Conservation (phyloP, 64 coral and sea anemone species). For the Montipora efflorescens region DNA sequence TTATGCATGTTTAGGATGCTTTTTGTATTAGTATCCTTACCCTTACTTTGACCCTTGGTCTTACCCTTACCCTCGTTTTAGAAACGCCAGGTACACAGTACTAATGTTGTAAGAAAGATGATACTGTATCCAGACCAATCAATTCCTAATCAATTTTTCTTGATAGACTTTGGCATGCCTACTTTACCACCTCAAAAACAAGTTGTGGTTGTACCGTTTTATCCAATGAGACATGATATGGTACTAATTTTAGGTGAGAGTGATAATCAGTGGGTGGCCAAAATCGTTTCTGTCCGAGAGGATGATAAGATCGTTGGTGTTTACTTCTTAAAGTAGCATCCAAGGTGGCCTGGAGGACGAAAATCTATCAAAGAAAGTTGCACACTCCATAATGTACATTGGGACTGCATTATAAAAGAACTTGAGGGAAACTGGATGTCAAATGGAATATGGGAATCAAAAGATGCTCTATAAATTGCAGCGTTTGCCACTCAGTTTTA, state of each 20-base stretch:
- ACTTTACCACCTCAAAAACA: constrained; percentile 63
- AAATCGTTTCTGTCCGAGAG: constrained; percentile 55
- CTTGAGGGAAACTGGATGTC: constrained; percentile 69
- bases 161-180: constrained; percentile 72
- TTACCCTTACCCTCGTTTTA: too few relatives aligned
- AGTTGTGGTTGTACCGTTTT: constrained; percentile 69
- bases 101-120: constrained; percentile 67
- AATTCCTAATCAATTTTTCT: constrained; percentile 37
- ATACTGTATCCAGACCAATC: constrained; percentile 66
- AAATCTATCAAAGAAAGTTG: constrained; percentile 73
- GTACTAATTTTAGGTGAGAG: constrained; percentile 12
- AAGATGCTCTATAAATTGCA: constrained; percentile 28
- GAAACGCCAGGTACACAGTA: background rate
- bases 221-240: constrained; percentile 42
- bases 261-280: constrained; percentile 67
- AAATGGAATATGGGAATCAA: constrained; percentile 70
- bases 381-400: constrained; percentile 67
- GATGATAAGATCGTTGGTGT: constrained; percentile 71
- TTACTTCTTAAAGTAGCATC: constrained; percentile 79
- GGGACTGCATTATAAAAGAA: constrained; percentile 60
- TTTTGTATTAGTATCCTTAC: too few relatives aligned
- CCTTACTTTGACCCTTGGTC: too few relatives aligned
- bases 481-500: too few relatives aligned
- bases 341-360: constrained; percentile 71
- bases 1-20: too few relatives aligned